Percentiles rank a stretch among this genome's conserved stretches.
phyloP scores from a whole-genome alignment of 2,797 vertebrate genomes.

The Smutsia temminckii region DNA sequence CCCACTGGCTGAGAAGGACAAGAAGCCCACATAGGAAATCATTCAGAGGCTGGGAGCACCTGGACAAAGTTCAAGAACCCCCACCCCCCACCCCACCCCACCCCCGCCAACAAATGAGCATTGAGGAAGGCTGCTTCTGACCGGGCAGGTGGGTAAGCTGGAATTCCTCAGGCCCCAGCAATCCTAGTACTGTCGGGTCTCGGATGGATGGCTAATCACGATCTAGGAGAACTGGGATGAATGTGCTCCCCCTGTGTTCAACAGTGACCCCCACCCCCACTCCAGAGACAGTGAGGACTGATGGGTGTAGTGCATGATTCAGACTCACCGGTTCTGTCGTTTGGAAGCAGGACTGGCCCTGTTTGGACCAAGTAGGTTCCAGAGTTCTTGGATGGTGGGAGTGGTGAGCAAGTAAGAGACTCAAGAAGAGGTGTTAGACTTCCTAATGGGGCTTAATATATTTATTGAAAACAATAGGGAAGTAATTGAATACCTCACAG shows the following conservation, averaged over 20 bases:
- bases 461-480: neutral
- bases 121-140: neutral
- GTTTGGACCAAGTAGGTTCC: neutral
- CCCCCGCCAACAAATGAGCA: neutral
- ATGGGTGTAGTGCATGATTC: rapidly evolving
- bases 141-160: neutral
- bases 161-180: neutral
- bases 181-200: neutral
- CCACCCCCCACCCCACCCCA: too few relatives aligned
- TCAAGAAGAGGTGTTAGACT: neutral
- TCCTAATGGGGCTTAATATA: neutral
- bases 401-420: neutral
- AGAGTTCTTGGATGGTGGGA: neutral
- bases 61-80: neutral
- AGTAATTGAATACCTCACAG: neutral
- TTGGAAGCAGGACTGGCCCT: neutral
- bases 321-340: rapidly evolving
- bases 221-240: rapidly evolving
- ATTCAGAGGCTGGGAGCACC: neutral
- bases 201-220: rapidly evolving
- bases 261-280: neutral
- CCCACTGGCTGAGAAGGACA: neutral
- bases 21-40: neutral
- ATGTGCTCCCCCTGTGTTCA: neutral
- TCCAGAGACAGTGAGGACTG: neutral